Evolutionary conservation across 2,113 vertebrate genomes (phyloP).

Genomic region (Pollachius pollachius): DNA sequence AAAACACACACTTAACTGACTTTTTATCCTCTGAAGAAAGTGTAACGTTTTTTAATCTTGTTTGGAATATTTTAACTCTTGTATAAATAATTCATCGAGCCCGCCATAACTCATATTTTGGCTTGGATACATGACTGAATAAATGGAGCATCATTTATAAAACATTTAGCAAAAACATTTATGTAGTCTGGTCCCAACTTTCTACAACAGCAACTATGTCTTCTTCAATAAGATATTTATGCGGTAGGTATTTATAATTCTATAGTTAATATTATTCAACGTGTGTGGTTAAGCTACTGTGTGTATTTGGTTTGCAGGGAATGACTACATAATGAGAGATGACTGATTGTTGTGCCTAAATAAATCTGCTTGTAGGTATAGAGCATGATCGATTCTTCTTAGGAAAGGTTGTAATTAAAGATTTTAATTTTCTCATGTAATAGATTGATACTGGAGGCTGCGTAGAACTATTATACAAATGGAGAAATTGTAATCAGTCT

Average conservation of each 20-base stretch:
- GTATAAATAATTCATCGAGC: constrained; percentile 30
- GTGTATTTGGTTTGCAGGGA: too few relatives aligned
- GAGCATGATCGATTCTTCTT: too few relatives aligned
- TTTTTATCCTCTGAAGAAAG: not conserved
- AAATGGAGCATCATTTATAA: not conserved
- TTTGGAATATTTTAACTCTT: constrained; percentile 27
- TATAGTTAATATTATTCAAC: too few relatives aligned
- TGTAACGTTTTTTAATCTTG: not conserved
- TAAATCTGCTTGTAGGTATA: too few relatives aligned
- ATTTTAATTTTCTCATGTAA: not conserved
- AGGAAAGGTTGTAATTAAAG: constrained; percentile 1
- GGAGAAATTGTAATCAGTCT: not conserved
- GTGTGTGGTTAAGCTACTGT: too few relatives aligned
- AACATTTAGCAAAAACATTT: not conserved
- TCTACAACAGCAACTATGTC: not conserved
- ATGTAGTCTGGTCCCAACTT: not conserved
- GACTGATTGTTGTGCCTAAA: too few relatives aligned
- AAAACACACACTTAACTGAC: constrained; percentile 9
- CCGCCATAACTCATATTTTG: constrained; percentile 3
- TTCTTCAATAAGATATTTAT: too few relatives aligned
- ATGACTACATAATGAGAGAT: too few relatives aligned
- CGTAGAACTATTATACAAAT: not conserved
- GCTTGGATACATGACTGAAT: not conserved
- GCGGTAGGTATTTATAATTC: too few relatives aligned
- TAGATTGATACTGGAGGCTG: not conserved